Percentiles rank a stretch among this genome's conserved stretches.
phyloP scores from a whole-genome alignment of 2,797 vertebrate species.

The Chiloscyllium punctatum region DNA sequence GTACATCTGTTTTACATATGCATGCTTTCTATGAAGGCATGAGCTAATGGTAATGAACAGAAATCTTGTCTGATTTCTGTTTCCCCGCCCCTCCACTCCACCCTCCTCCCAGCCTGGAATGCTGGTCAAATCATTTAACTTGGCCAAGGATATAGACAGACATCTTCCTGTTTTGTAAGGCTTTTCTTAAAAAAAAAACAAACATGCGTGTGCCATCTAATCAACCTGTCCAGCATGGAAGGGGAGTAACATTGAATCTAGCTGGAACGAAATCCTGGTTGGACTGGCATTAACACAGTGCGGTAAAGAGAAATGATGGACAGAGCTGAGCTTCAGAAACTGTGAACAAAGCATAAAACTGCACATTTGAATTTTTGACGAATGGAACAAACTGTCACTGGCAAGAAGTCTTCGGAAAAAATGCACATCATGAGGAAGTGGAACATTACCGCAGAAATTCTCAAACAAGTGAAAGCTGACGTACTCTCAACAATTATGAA shows the following conservation, averaged over 20 bases:
- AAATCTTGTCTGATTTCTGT: background rate
- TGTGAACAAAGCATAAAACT: background rate
- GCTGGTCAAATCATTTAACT: background rate
- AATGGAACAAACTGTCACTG: conserved; percentile 21
- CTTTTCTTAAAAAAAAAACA: background rate
- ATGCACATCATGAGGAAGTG: background rate
- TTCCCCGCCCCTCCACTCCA: background rate
- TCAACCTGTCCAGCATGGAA: background rate
- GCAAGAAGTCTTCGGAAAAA: conserved; percentile 25
- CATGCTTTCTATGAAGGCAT: background rate
- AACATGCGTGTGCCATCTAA: background rate
- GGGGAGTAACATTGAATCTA: background rate
- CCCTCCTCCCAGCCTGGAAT: background rate
- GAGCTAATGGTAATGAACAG: background rate
- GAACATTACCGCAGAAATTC: background rate
- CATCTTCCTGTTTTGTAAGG: background rate
- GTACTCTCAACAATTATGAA: conserved; percentile 21
- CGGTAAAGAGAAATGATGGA: background rate
- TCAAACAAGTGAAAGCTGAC: conserved; percentile 17
- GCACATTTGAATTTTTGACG: conserved; percentile 15
- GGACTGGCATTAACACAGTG: background rate
- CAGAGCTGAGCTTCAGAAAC: background rate
- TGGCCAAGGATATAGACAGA: background rate
- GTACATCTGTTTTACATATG: background rate
- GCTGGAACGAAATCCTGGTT: background rate